These are phyloP conservation scores for Gymnocephalus cernua DNA, from an alignment of 2,113 vertebrate species.

Conservation along the genomic window DNA sequence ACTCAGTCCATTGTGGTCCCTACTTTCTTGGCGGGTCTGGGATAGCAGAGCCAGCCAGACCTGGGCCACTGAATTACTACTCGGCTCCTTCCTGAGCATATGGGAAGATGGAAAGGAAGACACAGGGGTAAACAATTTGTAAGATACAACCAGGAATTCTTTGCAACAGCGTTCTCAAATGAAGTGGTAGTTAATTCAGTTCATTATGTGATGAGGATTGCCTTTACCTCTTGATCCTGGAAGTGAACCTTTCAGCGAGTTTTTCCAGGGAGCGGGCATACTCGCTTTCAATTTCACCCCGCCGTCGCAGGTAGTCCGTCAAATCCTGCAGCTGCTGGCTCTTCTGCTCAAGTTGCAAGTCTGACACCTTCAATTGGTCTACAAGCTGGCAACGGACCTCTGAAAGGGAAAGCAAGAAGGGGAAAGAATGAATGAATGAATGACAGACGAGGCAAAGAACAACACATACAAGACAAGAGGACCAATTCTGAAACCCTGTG, in stretches of 20 bases:
- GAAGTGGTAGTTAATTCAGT: not conserved
- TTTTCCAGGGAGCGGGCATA: constrained; percentile 91
- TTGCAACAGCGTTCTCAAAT: not conserved
- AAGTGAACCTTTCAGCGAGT: constrained; percentile 86
- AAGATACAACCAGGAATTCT: not conserved
- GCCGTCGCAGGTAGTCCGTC: constrained; percentile 87
- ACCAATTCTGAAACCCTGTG: constrained; percentile 29
- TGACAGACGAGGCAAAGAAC: not conserved
- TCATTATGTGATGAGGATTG: too few species aligned
- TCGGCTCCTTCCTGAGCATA: constrained; percentile 87
- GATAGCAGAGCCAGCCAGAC: constrained; percentile 88
- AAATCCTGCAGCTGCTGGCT: constrained; percentile 90
- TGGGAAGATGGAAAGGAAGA: not conserved
- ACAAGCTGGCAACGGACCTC: constrained; percentile 89
- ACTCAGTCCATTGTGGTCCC: constrained; percentile 85
- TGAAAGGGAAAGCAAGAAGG: constrained; percentile 45
- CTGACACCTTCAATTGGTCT: constrained; percentile 89
- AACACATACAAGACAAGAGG: not conserved
- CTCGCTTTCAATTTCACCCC: constrained; percentile 90
- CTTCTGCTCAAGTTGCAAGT: constrained; percentile 89
- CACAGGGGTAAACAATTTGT: not conserved
- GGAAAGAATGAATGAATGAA: too few species aligned
- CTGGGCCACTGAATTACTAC: constrained; percentile 85
- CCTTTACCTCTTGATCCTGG: constrained; percentile 81
- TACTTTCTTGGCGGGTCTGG: constrained; percentile 90